phyloP scores from a whole-genome alignment of 2,888 invertebrate species.

The Aspidiotus destructor region DNA sequence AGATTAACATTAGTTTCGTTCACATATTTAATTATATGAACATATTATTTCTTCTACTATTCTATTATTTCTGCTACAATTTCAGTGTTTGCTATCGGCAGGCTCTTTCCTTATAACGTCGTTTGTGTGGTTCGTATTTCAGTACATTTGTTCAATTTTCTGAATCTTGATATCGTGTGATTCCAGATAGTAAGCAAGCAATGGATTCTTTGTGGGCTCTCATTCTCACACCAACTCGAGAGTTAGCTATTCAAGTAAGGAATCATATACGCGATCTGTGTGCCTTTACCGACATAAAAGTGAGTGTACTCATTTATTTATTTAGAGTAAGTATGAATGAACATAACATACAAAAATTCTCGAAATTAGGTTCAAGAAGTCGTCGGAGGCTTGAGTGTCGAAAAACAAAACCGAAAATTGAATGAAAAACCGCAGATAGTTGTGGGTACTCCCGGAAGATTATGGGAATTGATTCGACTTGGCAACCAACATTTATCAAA shows the following conservation, averaged over 20 bases:
- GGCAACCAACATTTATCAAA: conserved; percentile 63
- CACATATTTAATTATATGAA: too few species aligned
- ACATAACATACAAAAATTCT: too few species aligned
- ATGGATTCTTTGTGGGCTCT: conserved; percentile 57
- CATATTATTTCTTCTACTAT: too few species aligned
- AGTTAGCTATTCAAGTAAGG: conserved; percentile 88
- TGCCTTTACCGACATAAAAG: conserved; percentile 65
- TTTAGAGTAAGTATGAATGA: too few species aligned
- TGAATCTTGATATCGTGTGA: too few species aligned
- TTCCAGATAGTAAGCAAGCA: conserved; percentile 7
- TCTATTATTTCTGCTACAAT: too few species aligned
- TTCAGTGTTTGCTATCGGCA: too few species aligned
- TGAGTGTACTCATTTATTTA: conserved; percentile 38
- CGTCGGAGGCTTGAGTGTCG: conserved; percentile 87
- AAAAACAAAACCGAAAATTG: conserved; percentile 85
- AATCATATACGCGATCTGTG: conserved; percentile 70
- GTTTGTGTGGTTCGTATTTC: too few species aligned
- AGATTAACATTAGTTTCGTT: too few species aligned
- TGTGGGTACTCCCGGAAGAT: conserved; percentile 91
- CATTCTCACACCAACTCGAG: conserved; percentile 90
- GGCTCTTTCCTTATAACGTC: too few species aligned
- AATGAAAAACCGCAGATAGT: conserved; percentile 79
- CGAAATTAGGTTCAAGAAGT: conserved; percentile 59
- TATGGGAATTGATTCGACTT: conserved; percentile 84
- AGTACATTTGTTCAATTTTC: too few species aligned